Percentiles rank a stretch among this genome's conserved stretches.
Evolutionary conservation across 2,113 vertebrate species (phyloP).

Genomic region (Chaetodon trifascialis): DNA sequence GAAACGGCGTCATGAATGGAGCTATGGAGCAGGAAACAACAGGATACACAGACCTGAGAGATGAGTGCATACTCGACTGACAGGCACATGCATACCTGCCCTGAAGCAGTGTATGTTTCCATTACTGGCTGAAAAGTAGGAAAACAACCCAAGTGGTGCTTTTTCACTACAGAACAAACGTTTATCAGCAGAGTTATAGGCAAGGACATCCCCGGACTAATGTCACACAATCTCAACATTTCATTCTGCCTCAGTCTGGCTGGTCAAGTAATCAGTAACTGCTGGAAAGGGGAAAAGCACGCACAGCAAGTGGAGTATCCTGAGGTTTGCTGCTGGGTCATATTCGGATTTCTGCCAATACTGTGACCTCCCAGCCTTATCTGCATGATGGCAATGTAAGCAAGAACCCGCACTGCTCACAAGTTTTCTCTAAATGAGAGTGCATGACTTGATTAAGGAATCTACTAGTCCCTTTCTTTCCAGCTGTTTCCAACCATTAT

Average conservation of each 20-base stretch:
- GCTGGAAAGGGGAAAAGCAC: not conserved
- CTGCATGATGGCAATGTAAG: not conserved
- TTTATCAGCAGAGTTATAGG: not conserved
- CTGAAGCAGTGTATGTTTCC: conserved; percentile 21
- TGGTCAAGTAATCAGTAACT: not conserved
- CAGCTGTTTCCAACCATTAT: not conserved
- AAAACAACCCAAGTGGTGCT: not conserved
- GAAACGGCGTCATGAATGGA: conserved; percentile 17
- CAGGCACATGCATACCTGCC: conserved; percentile 43
- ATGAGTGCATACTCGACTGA: conserved; percentile 41
- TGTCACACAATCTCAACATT: conserved; percentile 32
- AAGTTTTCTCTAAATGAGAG: conserved; percentile 6
- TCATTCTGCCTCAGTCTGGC: conserved; percentile 6
- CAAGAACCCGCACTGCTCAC: not conserved
- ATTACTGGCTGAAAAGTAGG: conserved; percentile 2
- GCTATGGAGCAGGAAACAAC: conserved; percentile 38
- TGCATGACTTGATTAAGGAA: not conserved
- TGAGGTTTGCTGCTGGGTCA: conserved; percentile 14
- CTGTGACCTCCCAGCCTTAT: not conserved
- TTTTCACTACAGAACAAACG: not conserved
- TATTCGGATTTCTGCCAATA: conserved; percentile 18
- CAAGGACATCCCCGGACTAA: conserved; percentile 27
- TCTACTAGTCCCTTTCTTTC: not conserved
- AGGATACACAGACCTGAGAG: not conserved
- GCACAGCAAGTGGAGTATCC: conserved; percentile 8